Base-by-base conservation (phyloP, 92 coral and sea anemone species). In the Epizoanthus scotinus region DNA sequence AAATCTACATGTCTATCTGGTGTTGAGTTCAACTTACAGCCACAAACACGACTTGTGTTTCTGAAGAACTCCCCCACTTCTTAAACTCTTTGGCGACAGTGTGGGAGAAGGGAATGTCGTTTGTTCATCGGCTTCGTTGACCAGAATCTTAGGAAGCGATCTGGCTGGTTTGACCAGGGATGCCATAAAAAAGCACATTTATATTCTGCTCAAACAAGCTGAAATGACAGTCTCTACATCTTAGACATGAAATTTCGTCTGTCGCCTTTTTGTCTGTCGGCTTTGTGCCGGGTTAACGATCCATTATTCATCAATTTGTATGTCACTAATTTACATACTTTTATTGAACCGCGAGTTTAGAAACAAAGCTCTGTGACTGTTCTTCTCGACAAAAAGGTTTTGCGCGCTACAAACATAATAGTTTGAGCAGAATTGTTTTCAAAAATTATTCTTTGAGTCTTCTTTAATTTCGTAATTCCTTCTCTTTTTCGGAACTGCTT, bases 31-130 rank as follows among this genome's bases (percentile, higher is more conserved):
- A 66, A 89, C 93, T 89, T 83, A 89, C 93, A 84, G 86, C 93
- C 93, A 86, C 19, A 87, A 25, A 15, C 84, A 84, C 47, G 93
- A 89, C 42, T 70, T 86, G 57, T 78, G 93, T 67, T 89, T 89
- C 5, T 78, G 83, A 47, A 89, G 82, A 20, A 80, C 66, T 44
- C 78, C 85, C 42, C 88, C 65, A 20, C 50, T 54, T 56, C 65
- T 54, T 55, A 28, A 73, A 13, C 82, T 54, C 53, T 78, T 84
- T 3, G 88, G 91, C 26, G 91, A 78, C 25, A 84, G 78, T 3
- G 73, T 67, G 67, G 87, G 68, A 17, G 34, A 38, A 6, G 55
- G 62, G 36, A 75, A 62, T 61, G 69, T 56, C 67, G 75, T 72
- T 7, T 56, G 79, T 6, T 47, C 82, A 14, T 66, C 59, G 42